Base-by-base conservation (phyloP, 2,888 invertebrate genomes). In the Agrotis puta region DNA sequence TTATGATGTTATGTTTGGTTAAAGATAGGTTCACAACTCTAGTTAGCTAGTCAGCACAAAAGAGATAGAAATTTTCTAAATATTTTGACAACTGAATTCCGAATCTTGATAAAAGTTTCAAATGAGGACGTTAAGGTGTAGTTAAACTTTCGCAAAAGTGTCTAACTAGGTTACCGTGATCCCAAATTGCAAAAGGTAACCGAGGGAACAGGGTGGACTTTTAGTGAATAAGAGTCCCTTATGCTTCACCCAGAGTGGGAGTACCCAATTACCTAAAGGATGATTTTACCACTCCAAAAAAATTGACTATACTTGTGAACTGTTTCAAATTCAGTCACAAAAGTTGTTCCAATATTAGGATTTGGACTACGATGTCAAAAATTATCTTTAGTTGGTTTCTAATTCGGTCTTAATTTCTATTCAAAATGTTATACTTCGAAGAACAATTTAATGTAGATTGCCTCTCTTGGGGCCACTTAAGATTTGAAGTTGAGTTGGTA, bases 331-430 rank as follows among this genome's bases (percentile, higher is more conserved):
- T 74, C 33, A 53, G 67, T 70, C 64, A 71, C 65, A 39, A 39
- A 64, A 75, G 61, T 82, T 74, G 82, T 71, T 71, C 50, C 76
- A 82, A 79, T 74, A 79, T 79, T 65, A 66, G 62, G 16, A 64
- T 70, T 51, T 69, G 63, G 69, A 69, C 69, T 74, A 59, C 63
- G 51, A 59, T 66, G 64, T 75, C 51, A 53, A 64, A 76, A 57
- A 71, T 76, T 59, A 64, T 69, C 56, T 75, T 27, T 66, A 73
- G 47, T 72, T 70, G 27, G 62, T 56, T 70, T 72, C 57, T 56
- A 68, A 79, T 72, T 76, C 70, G 45, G 56, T 69, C 45, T 71
- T 78, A 63, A 68, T 71, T 74, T 71, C 58, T 54, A 51, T 64
- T 82, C 27, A 48, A 48, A 68, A 68, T 64, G 48, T 48, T 54